phyloP scores from a whole-genome alignment of 2,113 vertebrate genomes.

The Brachyhypopomus gauderio region DNA sequence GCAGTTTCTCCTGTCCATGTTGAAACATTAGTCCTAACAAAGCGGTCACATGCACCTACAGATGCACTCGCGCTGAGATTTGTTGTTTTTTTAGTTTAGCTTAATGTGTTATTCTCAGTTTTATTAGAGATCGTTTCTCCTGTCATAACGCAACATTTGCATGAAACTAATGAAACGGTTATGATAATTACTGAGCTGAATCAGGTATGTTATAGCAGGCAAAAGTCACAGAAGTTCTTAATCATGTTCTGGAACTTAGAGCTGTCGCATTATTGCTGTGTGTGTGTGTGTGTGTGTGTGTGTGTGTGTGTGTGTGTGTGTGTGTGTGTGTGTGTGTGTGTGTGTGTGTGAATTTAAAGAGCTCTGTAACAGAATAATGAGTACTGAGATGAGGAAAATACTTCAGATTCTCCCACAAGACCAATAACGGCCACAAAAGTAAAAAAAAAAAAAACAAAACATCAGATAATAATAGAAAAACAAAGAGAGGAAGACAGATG shows the following conservation, averaged over 20 bases:
- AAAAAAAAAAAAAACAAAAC: slow-evolving; percentile 33
- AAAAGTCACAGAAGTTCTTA: not conserved
- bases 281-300: not conserved
- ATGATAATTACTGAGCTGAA: not conserved
- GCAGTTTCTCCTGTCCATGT: not conserved
- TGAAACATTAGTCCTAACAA: not conserved
- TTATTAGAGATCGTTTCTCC: too few species aligned
- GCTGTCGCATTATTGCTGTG: not conserved
- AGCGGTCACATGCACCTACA: not conserved
- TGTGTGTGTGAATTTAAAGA: slow-evolving; percentile 39
- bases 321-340: not conserved
- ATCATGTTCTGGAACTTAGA: not conserved
- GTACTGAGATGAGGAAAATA: slow-evolving; percentile 29
- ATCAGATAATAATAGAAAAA: slow-evolving; percentile 56
- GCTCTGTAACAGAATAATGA: slow-evolving; percentile 52
- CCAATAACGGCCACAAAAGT: slow-evolving; percentile 48
- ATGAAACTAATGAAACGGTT: too few species aligned
- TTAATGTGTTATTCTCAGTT: not conserved
- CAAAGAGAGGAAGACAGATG: slow-evolving; percentile 53
- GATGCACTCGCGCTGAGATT: not conserved
- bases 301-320: not conserved
- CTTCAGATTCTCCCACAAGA: slow-evolving; percentile 52
- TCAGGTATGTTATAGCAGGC: not conserved
- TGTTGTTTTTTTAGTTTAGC: not conserved
- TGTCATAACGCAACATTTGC: too few species aligned